These are phyloP conservation scores for Hemiscyllium ocellatum DNA, from an alignment of 2,113 vertebrate species.

Conservation along the genomic window DNA sequence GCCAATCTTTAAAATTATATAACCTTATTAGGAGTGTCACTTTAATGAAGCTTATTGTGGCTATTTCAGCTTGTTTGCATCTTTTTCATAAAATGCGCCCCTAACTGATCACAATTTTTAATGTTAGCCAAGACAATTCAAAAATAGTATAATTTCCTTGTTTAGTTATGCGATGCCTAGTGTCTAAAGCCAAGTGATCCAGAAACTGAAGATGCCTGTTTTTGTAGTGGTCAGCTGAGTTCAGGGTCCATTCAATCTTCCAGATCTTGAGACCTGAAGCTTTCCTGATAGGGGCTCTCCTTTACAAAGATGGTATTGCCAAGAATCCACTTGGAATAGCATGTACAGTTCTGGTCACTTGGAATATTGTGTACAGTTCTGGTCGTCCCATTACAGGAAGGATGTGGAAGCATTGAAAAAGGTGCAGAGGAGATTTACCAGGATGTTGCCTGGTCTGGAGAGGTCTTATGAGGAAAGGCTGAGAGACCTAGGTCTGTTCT, in stretches of 20 bases:
- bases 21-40: background rate
- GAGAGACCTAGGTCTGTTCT: no score
- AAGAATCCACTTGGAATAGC: no score
- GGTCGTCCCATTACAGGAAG: no score
- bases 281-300: background rate
- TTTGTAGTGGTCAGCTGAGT: background rate
- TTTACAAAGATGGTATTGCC: background rate
- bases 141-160: background rate
- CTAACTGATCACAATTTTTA: background rate
- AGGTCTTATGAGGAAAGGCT: no score
- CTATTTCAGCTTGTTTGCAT: background rate
- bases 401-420: no score
- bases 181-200: background rate
- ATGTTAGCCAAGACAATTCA: background rate
- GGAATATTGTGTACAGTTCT: no score
- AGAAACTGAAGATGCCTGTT: background rate
- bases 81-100: background rate
- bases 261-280: background rate
- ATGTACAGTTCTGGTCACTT: no score
- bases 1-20: background rate
- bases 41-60: background rate
- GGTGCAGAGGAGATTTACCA: no score
- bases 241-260: background rate
- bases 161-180: background rate
- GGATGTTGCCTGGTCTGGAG: no score